A percentile compares a stretch with the other conserved stretches of the same genome.
phyloP scores from a whole-genome alignment of 1,140 invertebrate species.

The Bombyx mori region ASM3026992v2 NC_085128.1:7098001-7098500 shows the following conservation, averaged over 20 bases:
- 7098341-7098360: conserved; percentile 4
- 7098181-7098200: too few species aligned
- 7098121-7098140: too few species aligned
- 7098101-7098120: too few species aligned
- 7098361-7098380: background rate
- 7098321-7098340: background rate
- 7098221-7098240: conserved; percentile 12
- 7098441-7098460: background rate
- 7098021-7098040: background rate
- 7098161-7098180: too few species aligned
- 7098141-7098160: too few species aligned
- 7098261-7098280: too few species aligned
- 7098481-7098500: too few species aligned
- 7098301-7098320: conserved; percentile 1
- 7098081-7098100: conserved; percentile 16
- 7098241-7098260: conserved; percentile 12
- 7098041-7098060: too few species aligned
- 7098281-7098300: too few species aligned
- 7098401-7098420: background rate
- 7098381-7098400: background rate
- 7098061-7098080: background rate
- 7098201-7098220: too few species aligned
- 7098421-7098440: background rate
- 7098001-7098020: background rate
- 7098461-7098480: background rate